Evolutionary conservation across 2,888 invertebrate genomes (phyloP), one percentile per base, ranked within the genome.

Genomic region (Desoria tigrina): DNA sequence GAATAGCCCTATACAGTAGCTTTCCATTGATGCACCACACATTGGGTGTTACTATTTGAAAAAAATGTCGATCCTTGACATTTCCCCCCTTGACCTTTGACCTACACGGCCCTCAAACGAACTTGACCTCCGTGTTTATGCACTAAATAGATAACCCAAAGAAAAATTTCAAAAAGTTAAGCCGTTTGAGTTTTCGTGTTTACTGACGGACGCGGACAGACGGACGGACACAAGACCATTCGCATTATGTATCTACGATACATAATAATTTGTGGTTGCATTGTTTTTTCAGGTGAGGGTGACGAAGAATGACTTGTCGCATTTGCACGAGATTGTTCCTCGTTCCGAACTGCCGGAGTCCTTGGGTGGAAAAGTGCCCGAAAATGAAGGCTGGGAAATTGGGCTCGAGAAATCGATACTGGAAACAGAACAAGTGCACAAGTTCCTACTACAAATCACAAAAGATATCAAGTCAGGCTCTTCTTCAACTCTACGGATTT

Each of bases 351-450:
- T 57, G 16, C 57, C 57, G 26, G 42, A 42, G 14, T 42, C 42
- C 14, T 24, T 57, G 26, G 57, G 57, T 6, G 57, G 57, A 42
- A 18, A 11, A 4, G 42, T 57, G 6, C 39, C 42, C 14, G 57
- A 57, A 24, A 32, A 39, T 3, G 23, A 57, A 11, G 57, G 23
- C 11, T 57, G 57, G 57, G 57, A 57, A 23, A n/a, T 7, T 42
- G 42, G 26, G 6, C 14, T 57, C 6, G 57, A 57, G 28, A 21
- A 55, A n/a, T 11, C 6, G 37, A 55, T 55, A 27, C 9, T 18
- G 49, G 49, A 21, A 21, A 49, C 9, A 7, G n/a, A 49, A 49
- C 14, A 11, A n/a, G 49, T 49, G 11, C 18, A n/a, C 21, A 49
- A 49, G 49, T 49, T 49, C 7, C 7, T 9, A 7, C 7, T 9